phyloP scores from a whole-genome alignment of 2,888 invertebrate genomes.

The Tinea pellionella region DNA sequence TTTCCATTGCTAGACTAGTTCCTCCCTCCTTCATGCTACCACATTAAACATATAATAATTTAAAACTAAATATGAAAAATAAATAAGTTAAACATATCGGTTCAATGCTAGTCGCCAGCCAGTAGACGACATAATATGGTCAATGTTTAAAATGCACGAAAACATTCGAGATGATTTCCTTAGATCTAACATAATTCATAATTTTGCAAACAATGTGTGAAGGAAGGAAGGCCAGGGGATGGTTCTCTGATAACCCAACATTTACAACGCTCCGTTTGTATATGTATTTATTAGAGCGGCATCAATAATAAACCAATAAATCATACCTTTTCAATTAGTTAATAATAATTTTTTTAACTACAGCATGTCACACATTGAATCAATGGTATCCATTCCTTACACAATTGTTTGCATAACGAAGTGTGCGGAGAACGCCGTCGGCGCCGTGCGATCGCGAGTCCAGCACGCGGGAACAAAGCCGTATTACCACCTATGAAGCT shows the following conservation, averaged over 20 bases:
- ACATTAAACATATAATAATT: neutral
- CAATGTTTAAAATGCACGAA: neutral
- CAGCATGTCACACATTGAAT: slow-evolving; percentile 48
- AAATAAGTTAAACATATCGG: neutral
- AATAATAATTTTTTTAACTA: slow-evolving; percentile 58
- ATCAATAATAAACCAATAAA: slow-evolving; percentile 60
- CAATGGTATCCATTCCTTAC: slow-evolving; percentile 54
- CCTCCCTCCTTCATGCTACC: neutral
- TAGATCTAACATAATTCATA: neutral
- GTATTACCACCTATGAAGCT: slow-evolving; percentile 7
- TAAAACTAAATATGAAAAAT: neutral
- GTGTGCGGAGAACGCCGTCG: slow-evolving; percentile 16
- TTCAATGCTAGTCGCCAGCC: neutral
- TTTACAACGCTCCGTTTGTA: neutral
- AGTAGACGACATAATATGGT: neutral
- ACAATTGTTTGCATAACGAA: slow-evolving; percentile 64
- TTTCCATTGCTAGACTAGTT: neutral
- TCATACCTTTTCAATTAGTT: slow-evolving; percentile 61
- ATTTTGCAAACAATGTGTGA: slow-evolving; percentile 89
- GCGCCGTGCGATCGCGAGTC: slow-evolving; percentile 15
- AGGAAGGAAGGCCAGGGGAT: slow-evolving; percentile 80
- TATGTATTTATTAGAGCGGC: slow-evolving; percentile 19
- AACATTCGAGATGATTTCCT: slow-evolving; percentile 1
- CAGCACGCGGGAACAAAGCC: neutral
- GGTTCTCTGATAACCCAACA: slow-evolving; percentile 24